Base-by-base conservation (phyloP, 2,888 invertebrate species). In the Drosophila monieri region DNA sequence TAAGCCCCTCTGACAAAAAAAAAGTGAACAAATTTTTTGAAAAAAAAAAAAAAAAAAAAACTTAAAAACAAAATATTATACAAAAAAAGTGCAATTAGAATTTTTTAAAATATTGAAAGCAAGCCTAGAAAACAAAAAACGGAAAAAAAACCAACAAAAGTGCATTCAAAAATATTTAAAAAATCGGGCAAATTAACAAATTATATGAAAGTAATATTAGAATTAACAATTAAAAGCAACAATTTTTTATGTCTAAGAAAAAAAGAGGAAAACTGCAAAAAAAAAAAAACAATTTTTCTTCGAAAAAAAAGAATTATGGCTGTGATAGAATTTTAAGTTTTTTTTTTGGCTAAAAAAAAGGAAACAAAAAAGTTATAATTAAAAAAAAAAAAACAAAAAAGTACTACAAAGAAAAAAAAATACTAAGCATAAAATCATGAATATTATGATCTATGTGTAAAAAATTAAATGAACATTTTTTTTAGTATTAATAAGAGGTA, bases 251-350 rank as follows among this genome's bases (percentile, higher is more conserved):
- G 1, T 72, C 69, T 65, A 75, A 71, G 41, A 60, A 41, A 21
- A 35, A 25, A 59, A 64, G 9, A 64, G 23, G 43, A 39, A 68
- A 52, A 60, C 54, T 30, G 51, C 57, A 41, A 41, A 66, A 68
- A 46, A 68, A 55, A 68, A 55, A 68, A 53, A 76, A 76, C 69
- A 74, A 70, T 72, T 74, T 80, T 85, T 89, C 86, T 77, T 80
- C 85, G 72, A 78, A 76, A 87, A 83, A 78, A 78, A 71, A 84
- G 44, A 52, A 23, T 37, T 37, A 64, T 75, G 89, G 88, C 89
- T 89, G 89, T 89, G 89, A 89, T 89, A 89, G 78, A 87, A 83
- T 79, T 76, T 73, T 77, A 80, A 86, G 78, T 76, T 80, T 74
- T 41, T 74, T 73, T 73, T 76, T 73, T 57, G 64, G 69, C 62